phyloP scores from a whole-genome alignment of 2,888 invertebrate species.

The Pyrrhosoma nymphula region DNA sequence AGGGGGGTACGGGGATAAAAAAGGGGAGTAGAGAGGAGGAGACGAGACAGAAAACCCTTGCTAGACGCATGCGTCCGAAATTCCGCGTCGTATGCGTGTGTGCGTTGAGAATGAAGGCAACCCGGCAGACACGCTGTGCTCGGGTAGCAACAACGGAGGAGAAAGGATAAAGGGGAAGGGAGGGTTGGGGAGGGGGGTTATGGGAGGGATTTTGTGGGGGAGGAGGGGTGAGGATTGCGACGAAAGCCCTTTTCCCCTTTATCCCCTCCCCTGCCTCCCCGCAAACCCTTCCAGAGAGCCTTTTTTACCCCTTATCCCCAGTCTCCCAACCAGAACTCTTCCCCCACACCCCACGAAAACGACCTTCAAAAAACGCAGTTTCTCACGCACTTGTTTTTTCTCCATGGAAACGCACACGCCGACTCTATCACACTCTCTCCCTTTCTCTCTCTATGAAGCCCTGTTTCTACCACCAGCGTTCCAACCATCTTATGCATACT shows the following conservation, averaged over 20 bases:
- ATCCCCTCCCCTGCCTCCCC: no score
- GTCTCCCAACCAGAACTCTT: background rate
- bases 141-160: constrained; percentile 34
- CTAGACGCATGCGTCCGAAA: constrained; percentile 35
- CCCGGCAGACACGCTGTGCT: constrained; percentile 22
- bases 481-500: no score
- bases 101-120: background rate
- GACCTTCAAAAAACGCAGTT: constrained; percentile 52
- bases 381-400: constrained; percentile 52
- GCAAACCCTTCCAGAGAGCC: background rate
- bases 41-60: no score
- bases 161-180: background rate
- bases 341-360: background rate
- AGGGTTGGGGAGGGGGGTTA: background rate
- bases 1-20: background rate
- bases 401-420: constrained; percentile 34
- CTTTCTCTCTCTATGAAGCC: background rate
- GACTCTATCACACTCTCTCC: background rate
- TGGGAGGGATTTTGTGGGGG: no score
- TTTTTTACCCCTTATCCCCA: background rate
- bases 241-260: no score
- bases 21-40: background rate
- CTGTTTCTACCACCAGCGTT: no score
- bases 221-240: no score
- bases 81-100: no score